Evolutionary conservation across 2,888 invertebrate genomes (phyloP).

Genomic region (Serrognathus titanus): DNA sequence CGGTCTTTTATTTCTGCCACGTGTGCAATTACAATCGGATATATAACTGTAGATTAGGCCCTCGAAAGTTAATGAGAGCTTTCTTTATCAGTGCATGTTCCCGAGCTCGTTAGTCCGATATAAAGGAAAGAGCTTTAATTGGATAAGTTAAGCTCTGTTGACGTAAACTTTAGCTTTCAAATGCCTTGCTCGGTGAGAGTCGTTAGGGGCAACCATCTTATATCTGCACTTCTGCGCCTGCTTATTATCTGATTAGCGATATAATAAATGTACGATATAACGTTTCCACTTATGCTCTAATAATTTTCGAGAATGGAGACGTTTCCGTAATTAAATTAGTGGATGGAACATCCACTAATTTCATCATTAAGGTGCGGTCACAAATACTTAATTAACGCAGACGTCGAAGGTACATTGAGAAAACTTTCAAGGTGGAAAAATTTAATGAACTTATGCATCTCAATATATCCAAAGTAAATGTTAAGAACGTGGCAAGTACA

Average conservation of each 20-base stretch:
- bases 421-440: no score
- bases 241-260: slow-evolving; percentile 16
- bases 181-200: slow-evolving; percentile 32
- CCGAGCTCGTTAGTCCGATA: slow-evolving; percentile 43
- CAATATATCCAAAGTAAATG: no score
- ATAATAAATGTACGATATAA: slow-evolving; percentile 16
- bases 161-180: slow-evolving; percentile 43
- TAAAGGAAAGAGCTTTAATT: slow-evolving; percentile 45
- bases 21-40: slow-evolving; percentile 22
- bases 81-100: slow-evolving; percentile 44
- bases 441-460: no score
- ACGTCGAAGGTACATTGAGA: no score
- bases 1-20: slow-evolving; percentile 8
- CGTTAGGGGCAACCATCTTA: slow-evolving; percentile 35
- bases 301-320: slow-evolving; percentile 9
- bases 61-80: slow-evolving; percentile 24
- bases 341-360: background rate
- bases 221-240: slow-evolving; percentile 23
- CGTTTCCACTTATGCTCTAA: slow-evolving; percentile 14
- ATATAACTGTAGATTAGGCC: slow-evolving; percentile 23
- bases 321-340: slow-evolving; percentile 8
- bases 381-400: no score
- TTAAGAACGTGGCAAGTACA: no score
- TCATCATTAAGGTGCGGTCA: no score
- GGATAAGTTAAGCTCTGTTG: slow-evolving; percentile 46